A percentile compares a stretch with the other conserved stretches of the same genome.
Evolutionary conservation across 2,113 vertebrate genomes (phyloP).

Genomic region (Bungarus multicinctus): DNA sequence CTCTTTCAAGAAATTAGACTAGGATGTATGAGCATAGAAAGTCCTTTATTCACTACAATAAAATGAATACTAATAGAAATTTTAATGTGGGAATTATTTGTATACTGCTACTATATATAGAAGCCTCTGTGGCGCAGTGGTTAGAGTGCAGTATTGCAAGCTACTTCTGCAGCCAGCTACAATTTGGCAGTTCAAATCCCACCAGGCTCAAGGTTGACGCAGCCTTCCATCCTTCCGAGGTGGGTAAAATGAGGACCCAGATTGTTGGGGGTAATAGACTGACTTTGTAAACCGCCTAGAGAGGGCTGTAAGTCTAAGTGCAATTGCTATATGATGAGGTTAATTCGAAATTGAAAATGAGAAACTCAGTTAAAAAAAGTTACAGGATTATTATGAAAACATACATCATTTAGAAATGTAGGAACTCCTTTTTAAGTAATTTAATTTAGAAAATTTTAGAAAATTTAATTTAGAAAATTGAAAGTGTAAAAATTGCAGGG

Average conservation of each 20-base stretch:
- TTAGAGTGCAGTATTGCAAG: too few relatives aligned
- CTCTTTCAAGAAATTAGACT: not conserved
- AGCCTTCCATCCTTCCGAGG: too few relatives aligned
- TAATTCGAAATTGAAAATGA: not conserved
- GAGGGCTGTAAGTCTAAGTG: too few relatives aligned
- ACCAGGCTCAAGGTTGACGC: too few relatives aligned
- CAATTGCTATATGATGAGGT: not conserved
- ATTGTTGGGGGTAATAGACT: too few relatives aligned
- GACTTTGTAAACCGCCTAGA: too few relatives aligned
- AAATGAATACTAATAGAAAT: not conserved
- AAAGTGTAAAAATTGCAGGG: not conserved
- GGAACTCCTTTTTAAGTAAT: not conserved
- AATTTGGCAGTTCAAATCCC: too few relatives aligned
- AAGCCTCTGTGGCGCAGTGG: too few relatives aligned
- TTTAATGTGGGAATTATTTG: not conserved
- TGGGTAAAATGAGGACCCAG: too few relatives aligned
- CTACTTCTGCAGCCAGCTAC: too few relatives aligned
- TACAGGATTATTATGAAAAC: not conserved
- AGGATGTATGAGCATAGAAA: not conserved
- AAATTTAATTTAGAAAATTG: not conserved
- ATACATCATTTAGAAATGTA: not conserved
- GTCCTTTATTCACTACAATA: not conserved
- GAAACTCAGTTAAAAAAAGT: not conserved
- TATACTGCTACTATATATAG: not conserved
- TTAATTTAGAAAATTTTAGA: not conserved